Evolutionary conservation across 2,888 invertebrate genomes (phyloP).

Genomic region (Troides oblongomaculatus): DNA sequence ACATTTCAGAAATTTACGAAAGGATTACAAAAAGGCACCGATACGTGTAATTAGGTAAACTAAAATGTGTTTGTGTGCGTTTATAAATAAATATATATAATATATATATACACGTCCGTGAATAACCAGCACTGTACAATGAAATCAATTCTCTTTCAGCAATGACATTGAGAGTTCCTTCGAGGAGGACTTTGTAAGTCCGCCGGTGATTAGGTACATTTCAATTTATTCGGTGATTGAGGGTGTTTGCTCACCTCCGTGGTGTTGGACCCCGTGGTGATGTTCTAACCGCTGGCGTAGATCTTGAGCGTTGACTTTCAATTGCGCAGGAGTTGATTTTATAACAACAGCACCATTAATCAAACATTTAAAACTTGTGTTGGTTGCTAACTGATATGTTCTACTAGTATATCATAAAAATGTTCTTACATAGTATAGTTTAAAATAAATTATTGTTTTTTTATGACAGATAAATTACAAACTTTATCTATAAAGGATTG

Average conservation of each 20-base stretch:
- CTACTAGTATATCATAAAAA: too few relatives aligned
- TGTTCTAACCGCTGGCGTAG: not conserved
- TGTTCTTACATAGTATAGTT: too few relatives aligned
- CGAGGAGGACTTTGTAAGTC: slow-evolving; percentile 51
- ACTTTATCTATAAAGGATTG: too few relatives aligned
- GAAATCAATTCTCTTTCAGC: slow-evolving; percentile 67
- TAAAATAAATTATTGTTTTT: too few relatives aligned
- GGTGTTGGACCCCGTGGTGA: slow-evolving; percentile 27
- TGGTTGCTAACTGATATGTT: too few relatives aligned
- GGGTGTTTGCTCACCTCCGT: slow-evolving; percentile 35
- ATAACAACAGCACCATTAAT: too few relatives aligned
- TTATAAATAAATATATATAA: slow-evolving; percentile 3
- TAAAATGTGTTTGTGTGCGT: slow-evolving; percentile 17
- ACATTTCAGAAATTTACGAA: slow-evolving; percentile 60
- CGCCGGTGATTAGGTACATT: slow-evolving; percentile 69
- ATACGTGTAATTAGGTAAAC: slow-evolving; percentile 65
- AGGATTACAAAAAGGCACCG: slow-evolving; percentile 51
- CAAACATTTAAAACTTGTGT: too few relatives aligned
- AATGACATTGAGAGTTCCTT: slow-evolving; percentile 63
- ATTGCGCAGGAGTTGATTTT: not conserved
- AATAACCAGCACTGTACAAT: slow-evolving; percentile 45
- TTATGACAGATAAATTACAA: too few relatives aligned
- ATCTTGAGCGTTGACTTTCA: not conserved
- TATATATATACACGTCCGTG: slow-evolving; percentile 26
- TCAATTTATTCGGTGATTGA: slow-evolving; percentile 49